phyloP scores from a whole-genome alignment of 2,113 vertebrate genomes.

The Paramormyrops kingsleyae region DNA sequence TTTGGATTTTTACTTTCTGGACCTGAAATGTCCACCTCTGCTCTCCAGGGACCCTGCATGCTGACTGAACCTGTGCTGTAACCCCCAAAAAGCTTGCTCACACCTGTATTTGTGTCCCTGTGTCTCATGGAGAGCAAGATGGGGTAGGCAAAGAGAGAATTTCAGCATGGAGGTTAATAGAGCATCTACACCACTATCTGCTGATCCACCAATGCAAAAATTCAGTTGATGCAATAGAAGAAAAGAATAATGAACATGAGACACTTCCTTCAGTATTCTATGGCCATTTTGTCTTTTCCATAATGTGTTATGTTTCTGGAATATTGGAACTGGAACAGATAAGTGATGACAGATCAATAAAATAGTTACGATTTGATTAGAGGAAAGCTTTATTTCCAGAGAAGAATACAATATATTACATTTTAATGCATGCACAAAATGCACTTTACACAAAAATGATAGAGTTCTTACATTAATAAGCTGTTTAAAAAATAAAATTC shows the following conservation, averaged over 20 bases:
- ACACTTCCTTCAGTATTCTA: neutral
- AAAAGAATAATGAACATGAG: neutral
- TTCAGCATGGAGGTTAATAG: neutral
- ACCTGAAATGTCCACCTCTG: no score
- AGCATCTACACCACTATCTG: neutral
- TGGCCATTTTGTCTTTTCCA: neutral
- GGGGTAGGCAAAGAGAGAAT: neutral
- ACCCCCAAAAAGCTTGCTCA: neutral
- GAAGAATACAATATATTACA: neutral
- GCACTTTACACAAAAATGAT: neutral
- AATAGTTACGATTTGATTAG: neutral
- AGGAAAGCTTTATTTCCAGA: slow-evolving; percentile 1
- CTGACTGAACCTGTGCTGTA: neutral
- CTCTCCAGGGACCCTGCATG: neutral
- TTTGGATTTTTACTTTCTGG: no score
- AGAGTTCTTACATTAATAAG: neutral
- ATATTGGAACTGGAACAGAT: neutral
- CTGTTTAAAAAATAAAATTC: neutral
- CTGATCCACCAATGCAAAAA: neutral
- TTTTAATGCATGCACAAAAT: neutral
- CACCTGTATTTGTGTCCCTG: neutral
- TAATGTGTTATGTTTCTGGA: neutral
- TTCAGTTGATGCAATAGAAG: neutral
- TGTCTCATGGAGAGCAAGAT: neutral
- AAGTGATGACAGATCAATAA: neutral